Conservation (phyloP, 2,888 invertebrate species). For the Drosophila pseudotakahashii region DNA sequence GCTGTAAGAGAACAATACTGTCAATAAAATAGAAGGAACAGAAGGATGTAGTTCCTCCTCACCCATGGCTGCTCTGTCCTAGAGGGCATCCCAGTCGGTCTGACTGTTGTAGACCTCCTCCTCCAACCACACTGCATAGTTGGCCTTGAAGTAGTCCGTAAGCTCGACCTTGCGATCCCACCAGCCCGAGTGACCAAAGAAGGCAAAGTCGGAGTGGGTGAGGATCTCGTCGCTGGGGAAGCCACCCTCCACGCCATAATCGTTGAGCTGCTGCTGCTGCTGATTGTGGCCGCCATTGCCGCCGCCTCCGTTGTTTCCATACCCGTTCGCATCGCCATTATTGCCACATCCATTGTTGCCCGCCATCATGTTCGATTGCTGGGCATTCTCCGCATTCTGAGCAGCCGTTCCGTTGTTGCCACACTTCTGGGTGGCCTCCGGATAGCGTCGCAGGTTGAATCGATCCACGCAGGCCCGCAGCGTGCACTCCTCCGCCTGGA, state of each 20-base stretch:
- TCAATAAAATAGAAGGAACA: not conserved
- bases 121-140: slow-evolving; percentile 97
- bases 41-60: not conserved
- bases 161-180: slow-evolving; percentile 87
- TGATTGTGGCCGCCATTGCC: slow-evolving; percentile 52
- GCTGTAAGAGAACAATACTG: slow-evolving; percentile 9
- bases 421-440: slow-evolving; percentile 85
- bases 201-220: slow-evolving; percentile 83
- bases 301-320: slow-evolving; percentile 54
- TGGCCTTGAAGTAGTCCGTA: slow-evolving; percentile 95
- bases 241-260: slow-evolving; percentile 82
- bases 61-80: slow-evolving; percentile 41
- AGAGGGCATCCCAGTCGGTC: slow-evolving; percentile 90
- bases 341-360: slow-evolving; percentile 65
- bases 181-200: slow-evolving; percentile 84
- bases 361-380: slow-evolving; percentile 77
- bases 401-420: slow-evolving; percentile 81
- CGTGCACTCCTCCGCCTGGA: slow-evolving; percentile 98
- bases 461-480: slow-evolving; percentile 96
- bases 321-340: slow-evolving; percentile 71
- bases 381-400: slow-evolving; percentile 73
- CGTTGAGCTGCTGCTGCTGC: slow-evolving; percentile 73
- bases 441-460: slow-evolving; percentile 97
- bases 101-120: slow-evolving; percentile 97
- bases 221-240: slow-evolving; percentile 83